Evolutionary conservation across 2,888 invertebrate genomes (phyloP).

Genomic region (Heteromurus nitidus): DNA sequence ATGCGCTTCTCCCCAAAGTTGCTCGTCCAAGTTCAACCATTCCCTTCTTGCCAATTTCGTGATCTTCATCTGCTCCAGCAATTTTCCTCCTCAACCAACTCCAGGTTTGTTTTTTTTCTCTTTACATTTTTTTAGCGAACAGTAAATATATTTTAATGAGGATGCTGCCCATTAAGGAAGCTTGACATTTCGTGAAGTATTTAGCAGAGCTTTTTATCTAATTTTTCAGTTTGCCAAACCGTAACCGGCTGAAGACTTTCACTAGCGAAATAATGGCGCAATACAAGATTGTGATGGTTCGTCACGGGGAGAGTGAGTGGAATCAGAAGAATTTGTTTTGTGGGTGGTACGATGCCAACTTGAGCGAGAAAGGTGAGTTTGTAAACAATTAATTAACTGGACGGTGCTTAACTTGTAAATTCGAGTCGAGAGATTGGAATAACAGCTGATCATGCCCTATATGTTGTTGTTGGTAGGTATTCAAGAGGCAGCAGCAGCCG

Average conservation of each 20-base stretch:
- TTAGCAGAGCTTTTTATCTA: background rate
- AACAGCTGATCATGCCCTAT: too few relatives aligned
- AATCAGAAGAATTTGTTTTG: constrained; percentile 85
- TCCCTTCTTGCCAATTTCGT: too few relatives aligned
- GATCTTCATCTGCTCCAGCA: too few relatives aligned
- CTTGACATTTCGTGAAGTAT: background rate
- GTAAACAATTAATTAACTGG: background rate
- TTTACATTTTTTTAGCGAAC: background rate
- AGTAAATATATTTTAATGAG: background rate
- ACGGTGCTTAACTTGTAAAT: constrained; percentile 41
- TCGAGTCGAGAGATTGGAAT: constrained; percentile 43
- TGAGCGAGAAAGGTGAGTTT: constrained; percentile 81
- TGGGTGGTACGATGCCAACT: constrained; percentile 84
- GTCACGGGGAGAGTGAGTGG: constrained; percentile 86
- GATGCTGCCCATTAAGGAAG: background rate
- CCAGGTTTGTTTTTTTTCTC: background rate
- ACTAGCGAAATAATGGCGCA: constrained; percentile 62
- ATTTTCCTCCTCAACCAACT: background rate
- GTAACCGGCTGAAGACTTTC: background rate
- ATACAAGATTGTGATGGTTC: constrained; percentile 82
- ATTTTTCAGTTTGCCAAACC: background rate
- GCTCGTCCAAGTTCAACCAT: too few relatives aligned
- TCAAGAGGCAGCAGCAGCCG: constrained; percentile 83
- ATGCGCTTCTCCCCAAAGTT: too few relatives aligned
- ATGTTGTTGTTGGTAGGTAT: constrained; percentile 80